phyloP scores from a whole-genome alignment of 2,888 invertebrate species.

The Xanthorhoe spadicearia region DNA sequence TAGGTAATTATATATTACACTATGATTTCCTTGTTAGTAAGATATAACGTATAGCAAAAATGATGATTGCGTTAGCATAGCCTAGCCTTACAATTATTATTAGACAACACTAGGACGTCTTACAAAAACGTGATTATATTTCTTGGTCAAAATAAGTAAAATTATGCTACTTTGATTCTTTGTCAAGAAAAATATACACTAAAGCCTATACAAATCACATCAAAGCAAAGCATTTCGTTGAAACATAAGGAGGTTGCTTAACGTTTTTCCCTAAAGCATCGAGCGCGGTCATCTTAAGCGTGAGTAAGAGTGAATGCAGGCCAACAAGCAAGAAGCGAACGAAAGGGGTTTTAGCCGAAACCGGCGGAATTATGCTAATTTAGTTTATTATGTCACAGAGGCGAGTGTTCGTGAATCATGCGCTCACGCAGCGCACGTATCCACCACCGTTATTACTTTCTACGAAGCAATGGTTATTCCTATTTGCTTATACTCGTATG shows the following conservation, averaged over 20 bases:
- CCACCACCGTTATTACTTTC: constrained; percentile 82
- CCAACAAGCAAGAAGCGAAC: constrained; percentile 49
- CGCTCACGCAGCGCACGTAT: constrained; percentile 60
- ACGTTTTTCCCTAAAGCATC: constrained; percentile 25
- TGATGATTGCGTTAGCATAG: too few species aligned
- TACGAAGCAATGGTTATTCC: constrained; percentile 64
- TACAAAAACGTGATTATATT: background rate
- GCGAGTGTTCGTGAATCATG: constrained; percentile 77
- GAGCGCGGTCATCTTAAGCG: constrained; percentile 29
- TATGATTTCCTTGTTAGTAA: background rate
- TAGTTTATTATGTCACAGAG: constrained; percentile 80
- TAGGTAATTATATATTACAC: too few species aligned
- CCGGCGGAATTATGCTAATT: constrained; percentile 76
- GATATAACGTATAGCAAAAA: too few species aligned
- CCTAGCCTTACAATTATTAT: too few species aligned
- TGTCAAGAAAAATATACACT: background rate
- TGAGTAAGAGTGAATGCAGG: constrained; percentile 57
- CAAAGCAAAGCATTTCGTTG: constrained; percentile 29
- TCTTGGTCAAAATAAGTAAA: background rate
- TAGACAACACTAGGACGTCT: too few species aligned
- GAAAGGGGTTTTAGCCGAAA: constrained; percentile 66
- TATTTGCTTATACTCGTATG: constrained; percentile 43
- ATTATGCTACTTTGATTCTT: background rate
- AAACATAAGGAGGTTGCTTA: constrained; percentile 37
- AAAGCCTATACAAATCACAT: constrained; percentile 4